Conservation (phyloP, 1,140 invertebrate species). For the Drosophila parabipectinata region DNA sequence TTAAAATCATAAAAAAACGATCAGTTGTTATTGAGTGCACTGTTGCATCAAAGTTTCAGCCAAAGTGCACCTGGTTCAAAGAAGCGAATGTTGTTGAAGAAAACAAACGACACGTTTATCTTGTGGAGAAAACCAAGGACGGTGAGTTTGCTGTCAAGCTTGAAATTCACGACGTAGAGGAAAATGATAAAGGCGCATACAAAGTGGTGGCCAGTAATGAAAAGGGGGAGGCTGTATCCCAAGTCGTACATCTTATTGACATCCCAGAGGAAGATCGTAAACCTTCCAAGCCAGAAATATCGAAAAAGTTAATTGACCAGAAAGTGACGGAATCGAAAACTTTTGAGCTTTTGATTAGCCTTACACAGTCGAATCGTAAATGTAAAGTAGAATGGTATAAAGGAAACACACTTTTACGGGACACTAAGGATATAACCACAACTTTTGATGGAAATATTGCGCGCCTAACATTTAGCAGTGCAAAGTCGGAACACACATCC, state of each 20-base stretch:
- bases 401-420: constrained; percentile 89
- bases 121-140: constrained; percentile 76
- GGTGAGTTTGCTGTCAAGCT: constrained; percentile 93
- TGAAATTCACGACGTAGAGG: constrained; percentile 92
- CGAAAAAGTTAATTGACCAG: constrained; percentile 89
- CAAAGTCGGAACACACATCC: constrained; percentile 89
- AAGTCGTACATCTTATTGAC: constrained; percentile 93
- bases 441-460: constrained; percentile 93
- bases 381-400: constrained; percentile 94
- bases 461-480: constrained; percentile 89
- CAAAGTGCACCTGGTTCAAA: constrained; percentile 95
- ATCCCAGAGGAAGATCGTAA: constrained; percentile 87
- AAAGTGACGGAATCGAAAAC: constrained; percentile 90
- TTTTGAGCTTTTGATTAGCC: constrained; percentile 90
- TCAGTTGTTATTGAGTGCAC: constrained; percentile 95
- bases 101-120: constrained; percentile 84
- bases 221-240: constrained; percentile 96
- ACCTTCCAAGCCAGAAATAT: constrained; percentile 87
- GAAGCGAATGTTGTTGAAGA: constrained; percentile 91
- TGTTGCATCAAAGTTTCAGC: constrained; percentile 94
- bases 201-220: constrained; percentile 96
- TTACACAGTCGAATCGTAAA: constrained; percentile 90
- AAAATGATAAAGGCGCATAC: constrained; percentile 93
- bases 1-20: constrained; percentile 94
- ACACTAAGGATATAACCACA: constrained; percentile 88